A percentile compares a stretch with the other conserved stretches of the same genome.
Conservation (phyloP, 2,797 vertebrate genomes). For the Taeniopygia guttata region DNA sequence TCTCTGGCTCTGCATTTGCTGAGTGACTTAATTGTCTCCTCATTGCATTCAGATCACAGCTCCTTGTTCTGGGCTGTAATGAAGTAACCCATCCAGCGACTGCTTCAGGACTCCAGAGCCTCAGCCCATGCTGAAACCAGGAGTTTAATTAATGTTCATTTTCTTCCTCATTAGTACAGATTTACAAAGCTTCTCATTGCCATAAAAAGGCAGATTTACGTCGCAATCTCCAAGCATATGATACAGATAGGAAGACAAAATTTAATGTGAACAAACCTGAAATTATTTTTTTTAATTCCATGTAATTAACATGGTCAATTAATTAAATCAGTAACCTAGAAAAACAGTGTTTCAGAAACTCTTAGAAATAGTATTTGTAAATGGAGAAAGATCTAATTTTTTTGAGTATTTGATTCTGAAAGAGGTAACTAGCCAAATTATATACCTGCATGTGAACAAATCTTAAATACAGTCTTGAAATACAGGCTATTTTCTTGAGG, state of each 20-base stretch:
- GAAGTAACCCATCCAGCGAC: conserved; percentile 19
- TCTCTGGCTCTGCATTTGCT: conserved; percentile 36
- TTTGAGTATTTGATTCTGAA: background rate
- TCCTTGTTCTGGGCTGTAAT: conserved; percentile 53
- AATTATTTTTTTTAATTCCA: background rate
- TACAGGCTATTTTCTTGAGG: background rate
- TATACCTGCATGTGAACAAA: background rate
- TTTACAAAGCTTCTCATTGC: conserved; percentile 30
- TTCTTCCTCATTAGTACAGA: conserved; percentile 60
- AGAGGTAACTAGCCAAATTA: background rate
- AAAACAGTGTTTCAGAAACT: background rate
- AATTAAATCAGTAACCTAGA: background rate
- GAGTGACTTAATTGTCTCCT: conserved; percentile 63
- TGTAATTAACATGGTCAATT: background rate
- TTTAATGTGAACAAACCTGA: background rate
- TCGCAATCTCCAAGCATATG: background rate
- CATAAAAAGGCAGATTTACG: conserved; percentile 6
- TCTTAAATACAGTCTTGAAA: background rate
- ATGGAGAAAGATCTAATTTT: background rate
- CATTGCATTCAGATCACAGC: conserved; percentile 64
- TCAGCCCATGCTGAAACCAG: background rate
- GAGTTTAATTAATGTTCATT: conserved; percentile 62
- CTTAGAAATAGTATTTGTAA: background rate
- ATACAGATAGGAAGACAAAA: conserved; percentile 9
- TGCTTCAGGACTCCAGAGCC: conserved; percentile 42